Evolutionary conservation across 1,140 invertebrate species (phyloP), one percentile per base, ranked within the genome.

Genomic region (Drosophila insularis): DNA sequence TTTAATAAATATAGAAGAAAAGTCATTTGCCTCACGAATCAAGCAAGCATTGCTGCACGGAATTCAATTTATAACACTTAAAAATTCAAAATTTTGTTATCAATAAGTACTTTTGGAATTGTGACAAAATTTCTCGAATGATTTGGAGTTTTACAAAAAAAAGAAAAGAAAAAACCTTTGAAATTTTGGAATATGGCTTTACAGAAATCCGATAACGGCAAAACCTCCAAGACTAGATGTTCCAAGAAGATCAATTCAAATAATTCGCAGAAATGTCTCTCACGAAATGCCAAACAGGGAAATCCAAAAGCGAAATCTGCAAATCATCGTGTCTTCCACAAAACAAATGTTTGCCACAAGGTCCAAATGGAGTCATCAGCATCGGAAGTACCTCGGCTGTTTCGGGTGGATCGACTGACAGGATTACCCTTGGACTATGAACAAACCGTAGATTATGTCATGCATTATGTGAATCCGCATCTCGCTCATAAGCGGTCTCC

Each of bases 371-470:
- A 60, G 13, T 5, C 13, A 0, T 13, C 11, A 3, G 7, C 43
- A 11, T 14, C 37, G 10, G 37, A 37, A 37, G 1, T 86, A 0
- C 81, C 81, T 0, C 54, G 46, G 14, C 21, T 87, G 7, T 86
- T 86, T n/a, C 79, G 82, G 0, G 17, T 65, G 19, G 81, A 86
- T 37, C 19, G 37, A 1, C 1, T n/a, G 6, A 86, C 81, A 0
- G 81, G 81, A 0, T 27, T 86, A 32, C 81, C 81, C 0, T 4
- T 87, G 39, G 81, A 87, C 31, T 86, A 86, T n/a, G 81, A 86
- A 39, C 68, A 40, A 2, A 86, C 64, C 0, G 81, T 87, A 8
- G 61, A 86, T 1, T 55, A 27, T 6, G 75, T 86, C 4, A 86
- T 86, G 81, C 58, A 64, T 46, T 82, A 87, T 13, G 81, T 86